Conservation (phyloP, 2,797 vertebrate genomes). For the Euthynnus affinis region DNA sequence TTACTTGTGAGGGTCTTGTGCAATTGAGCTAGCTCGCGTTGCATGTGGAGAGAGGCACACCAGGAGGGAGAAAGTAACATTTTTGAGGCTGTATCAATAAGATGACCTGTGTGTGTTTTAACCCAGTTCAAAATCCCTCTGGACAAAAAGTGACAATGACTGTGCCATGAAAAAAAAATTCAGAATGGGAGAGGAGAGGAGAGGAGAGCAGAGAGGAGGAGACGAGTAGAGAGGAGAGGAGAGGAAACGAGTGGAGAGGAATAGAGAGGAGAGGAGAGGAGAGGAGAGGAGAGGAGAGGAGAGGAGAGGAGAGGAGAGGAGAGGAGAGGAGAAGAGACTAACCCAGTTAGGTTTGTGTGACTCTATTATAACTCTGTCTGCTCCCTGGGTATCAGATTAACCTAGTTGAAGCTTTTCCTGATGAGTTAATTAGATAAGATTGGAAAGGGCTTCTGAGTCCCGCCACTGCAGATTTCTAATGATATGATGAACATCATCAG, state of each 20-base stretch:
- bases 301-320: background rate
- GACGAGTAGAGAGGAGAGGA: background rate
- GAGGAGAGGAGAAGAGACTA: conserved; percentile 9
- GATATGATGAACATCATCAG: conserved; percentile 53
- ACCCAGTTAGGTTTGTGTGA: conserved; percentile 45
- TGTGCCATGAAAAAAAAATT: conserved; percentile 30
- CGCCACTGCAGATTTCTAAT: conserved; percentile 48
- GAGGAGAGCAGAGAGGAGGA: background rate
- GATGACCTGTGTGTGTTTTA: conserved; percentile 40
- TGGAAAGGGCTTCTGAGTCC: conserved; percentile 51
- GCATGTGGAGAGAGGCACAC: conserved; percentile 23
- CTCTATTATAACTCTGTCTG: conserved; percentile 56
- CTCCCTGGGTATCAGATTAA: conserved; percentile 69
- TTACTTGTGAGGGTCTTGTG: conserved; percentile 22
- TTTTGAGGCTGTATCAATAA: conserved; percentile 29
- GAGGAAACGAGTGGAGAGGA: too few relatives aligned
- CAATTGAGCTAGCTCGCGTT: conserved; percentile 18
- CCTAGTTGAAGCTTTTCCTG: conserved; percentile 64
- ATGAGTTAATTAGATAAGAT: conserved; percentile 66
- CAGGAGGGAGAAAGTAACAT: conserved; percentile 19
- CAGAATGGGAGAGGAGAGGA: background rate
- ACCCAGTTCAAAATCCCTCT: conserved; percentile 36
- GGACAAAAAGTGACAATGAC: conserved; percentile 22
- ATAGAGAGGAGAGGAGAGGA: background rate
- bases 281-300: background rate